Percentiles rank a stretch among this genome's conserved stretches.
Conservation (phyloP, 2,888 invertebrate genomes). For the Lasiommata megera region DNA sequence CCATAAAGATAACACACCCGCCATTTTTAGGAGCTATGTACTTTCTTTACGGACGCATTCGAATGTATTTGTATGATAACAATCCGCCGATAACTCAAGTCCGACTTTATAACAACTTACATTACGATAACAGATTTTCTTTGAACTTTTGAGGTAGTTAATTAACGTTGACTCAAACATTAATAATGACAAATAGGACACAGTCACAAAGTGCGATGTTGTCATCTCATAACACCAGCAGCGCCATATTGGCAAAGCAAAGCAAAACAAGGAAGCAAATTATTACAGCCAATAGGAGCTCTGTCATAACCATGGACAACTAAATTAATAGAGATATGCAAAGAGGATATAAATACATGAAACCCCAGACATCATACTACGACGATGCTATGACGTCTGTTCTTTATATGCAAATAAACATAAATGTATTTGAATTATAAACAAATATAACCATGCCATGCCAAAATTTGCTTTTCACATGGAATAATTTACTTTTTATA, state of each 20-base stretch:
- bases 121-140: conserved; percentile 55
- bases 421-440: no score
- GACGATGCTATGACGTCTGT: no score
- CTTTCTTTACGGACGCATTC: conserved; percentile 63
- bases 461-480: no score
- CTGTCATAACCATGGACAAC: conserved; percentile 17
- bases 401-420: no score
- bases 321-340: background rate
- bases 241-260: conserved; percentile 77
- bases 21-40: conserved; percentile 77
- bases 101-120: conserved; percentile 47
- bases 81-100: conserved; percentile 40
- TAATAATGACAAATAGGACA: conserved; percentile 68
- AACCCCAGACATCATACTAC: no score
- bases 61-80: conserved; percentile 37
- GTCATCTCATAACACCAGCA: conserved; percentile 80
- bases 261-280: conserved; percentile 44
- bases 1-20: conserved; percentile 79
- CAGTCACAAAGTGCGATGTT: conserved; percentile 80
- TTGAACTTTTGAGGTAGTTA: conserved; percentile 69
- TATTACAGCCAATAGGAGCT: conserved; percentile 28
- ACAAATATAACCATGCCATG: no score
- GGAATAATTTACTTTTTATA: no score
- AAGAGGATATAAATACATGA: no score
- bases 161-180: conserved; percentile 53